Evolutionary conservation across 2,113 vertebrate genomes (phyloP), one percentile per base, ranked within the genome.

Genomic region (Platichthys flesus): DNA sequence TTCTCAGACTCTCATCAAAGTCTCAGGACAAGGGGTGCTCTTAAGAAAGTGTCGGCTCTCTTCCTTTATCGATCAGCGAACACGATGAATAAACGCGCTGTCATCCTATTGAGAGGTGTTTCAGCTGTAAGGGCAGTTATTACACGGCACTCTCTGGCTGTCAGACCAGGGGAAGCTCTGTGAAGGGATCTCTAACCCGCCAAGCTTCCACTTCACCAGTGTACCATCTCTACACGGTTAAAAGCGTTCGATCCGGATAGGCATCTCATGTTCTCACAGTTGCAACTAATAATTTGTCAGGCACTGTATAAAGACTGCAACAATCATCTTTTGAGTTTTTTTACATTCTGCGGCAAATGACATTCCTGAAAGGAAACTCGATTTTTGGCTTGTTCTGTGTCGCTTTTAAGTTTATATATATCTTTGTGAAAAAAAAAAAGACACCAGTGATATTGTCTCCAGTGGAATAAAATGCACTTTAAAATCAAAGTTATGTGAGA

Each of bases 311-410:
- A 83, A 81, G 57, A 60, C 81, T 81, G 75, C 60, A 69, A 82
- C 79, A 78, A 78, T 82, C 72, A 56, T 71, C 74, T 84, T 89
- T 85, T 85, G 85, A 88, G n/a, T 74, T 92, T 89, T 85, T 85
- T 78, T 90, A 85, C 79, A 86, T 78, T 86, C 80, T 86, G 88
- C 61, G 21, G 71, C 82, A 71, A 81, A 55, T 9, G 13, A 12
- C 7, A 42, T 68, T 72, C 83, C 82, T 76, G 63, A 71, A 80
- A 86, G 76, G 55, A 69, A 72, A 70, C 69, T 86, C 76, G 56
- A 81, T 91, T 90, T 90, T 81, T 81, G 81, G 74, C 69, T 88
- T 63, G 68, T 83, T 21, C 54, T 71, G 40, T 51, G 20, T 28
- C 16, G 70, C 84, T 88, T 92, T 91, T 81, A 91, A 90, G 86